These are phyloP conservation scores for Lasioglossum baleicum DNA, from an alignment of 1,140 invertebrate genomes.

Conservation along the genomic window DNA sequence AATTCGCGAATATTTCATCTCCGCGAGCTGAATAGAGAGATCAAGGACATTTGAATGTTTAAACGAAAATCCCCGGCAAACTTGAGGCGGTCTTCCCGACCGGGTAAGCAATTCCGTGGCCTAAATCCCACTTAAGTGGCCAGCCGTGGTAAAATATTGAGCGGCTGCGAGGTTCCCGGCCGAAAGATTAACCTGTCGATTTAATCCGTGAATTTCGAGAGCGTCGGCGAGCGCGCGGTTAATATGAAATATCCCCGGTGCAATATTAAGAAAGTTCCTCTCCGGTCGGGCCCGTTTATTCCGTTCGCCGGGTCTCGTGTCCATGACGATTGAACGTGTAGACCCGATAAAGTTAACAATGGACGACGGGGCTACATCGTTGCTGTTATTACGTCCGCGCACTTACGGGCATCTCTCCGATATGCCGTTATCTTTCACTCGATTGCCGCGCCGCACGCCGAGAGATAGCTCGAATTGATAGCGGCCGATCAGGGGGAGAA, in stretches of 20 bases:
- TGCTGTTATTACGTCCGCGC: conserved; percentile 9
- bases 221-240: neutral
- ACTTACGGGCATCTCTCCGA: conserved; percentile 8
- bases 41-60: too few species aligned
- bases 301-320: neutral
- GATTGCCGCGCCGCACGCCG: too few species aligned
- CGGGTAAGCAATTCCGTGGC: neutral
- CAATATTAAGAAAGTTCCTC: neutral
- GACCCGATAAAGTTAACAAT: conserved; percentile 20
- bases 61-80: neutral
- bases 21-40: neutral
- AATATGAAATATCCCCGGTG: neutral
- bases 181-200: neutral
- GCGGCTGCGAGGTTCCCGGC: neutral
- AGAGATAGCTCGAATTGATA: conserved; percentile 44
- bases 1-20: neutral
- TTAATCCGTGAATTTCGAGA: neutral
- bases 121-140: neutral
- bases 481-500: conserved; percentile 5
- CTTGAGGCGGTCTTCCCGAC: neutral
- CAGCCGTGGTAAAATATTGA: neutral
- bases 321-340: conserved; percentile 1
- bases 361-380: neutral
- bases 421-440: conserved; percentile 31
- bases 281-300: neutral